A percentile compares a stretch with the other conserved stretches of the same genome.
Conservation (phyloP, 2,797 vertebrate genomes). For the Pipistrellus nathusii region DNA sequence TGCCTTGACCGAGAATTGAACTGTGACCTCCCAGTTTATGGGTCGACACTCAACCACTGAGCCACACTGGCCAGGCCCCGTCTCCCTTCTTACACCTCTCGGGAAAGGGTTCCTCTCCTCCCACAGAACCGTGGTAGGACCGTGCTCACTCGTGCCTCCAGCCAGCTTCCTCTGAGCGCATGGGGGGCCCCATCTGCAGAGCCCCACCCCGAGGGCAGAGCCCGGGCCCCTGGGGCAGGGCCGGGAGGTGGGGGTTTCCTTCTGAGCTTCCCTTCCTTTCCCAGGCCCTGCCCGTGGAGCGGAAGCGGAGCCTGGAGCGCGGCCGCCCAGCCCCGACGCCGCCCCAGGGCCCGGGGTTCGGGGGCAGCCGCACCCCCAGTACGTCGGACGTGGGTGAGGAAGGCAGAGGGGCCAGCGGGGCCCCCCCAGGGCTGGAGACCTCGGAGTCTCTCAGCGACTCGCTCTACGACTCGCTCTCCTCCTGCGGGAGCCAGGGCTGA, state of each 20-base stretch:
- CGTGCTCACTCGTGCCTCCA: not conserved
- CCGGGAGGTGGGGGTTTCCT: not conserved
- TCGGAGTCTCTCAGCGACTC: conserved; percentile 97
- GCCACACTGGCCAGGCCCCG: too few species aligned
- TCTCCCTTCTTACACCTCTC: not conserved
- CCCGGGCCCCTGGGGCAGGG: not conserved
- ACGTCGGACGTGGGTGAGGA: conserved; percentile 94
- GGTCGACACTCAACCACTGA: too few species aligned
- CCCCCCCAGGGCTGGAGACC: conserved; percentile 93
- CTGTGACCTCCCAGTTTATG: too few species aligned
- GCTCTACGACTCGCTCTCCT: conserved; percentile 97
- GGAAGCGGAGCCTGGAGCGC: conserved; percentile 72
- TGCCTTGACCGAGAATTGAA: too few species aligned
- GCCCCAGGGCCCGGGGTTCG: conserved; percentile 68
- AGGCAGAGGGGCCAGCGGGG: conserved; percentile 90
- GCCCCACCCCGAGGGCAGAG: not conserved
- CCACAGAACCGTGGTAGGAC: not conserved
- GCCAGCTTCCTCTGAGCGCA: not conserved
- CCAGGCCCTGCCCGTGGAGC: conserved; percentile 74
- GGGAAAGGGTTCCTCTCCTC: not conserved
- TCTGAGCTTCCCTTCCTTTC: conserved; percentile 27
- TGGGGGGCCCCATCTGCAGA: not conserved
- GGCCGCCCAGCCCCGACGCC: conserved; percentile 15
- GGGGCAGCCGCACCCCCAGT: conserved; percentile 87
- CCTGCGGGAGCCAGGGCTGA: conserved; percentile 98